Base-by-base conservation (phyloP, 1,140 invertebrate species). In the Oryzaephilus surinamensis region DNA sequence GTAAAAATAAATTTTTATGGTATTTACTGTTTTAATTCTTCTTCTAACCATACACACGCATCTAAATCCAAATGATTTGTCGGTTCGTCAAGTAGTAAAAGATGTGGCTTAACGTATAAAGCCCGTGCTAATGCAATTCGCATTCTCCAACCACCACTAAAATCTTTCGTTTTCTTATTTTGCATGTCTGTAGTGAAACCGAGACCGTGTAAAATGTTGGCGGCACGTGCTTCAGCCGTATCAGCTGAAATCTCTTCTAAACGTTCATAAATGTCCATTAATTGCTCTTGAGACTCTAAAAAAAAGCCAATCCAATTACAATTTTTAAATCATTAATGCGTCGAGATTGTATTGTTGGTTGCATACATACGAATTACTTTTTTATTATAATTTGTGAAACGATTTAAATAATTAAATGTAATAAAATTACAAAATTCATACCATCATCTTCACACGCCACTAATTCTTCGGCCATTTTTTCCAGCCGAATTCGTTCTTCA, bases 111-210 rank as follows among this genome's bases (percentile, higher is more conserved):
- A 3, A 89, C 84, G 49, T 87, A 91, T 10, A 91, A 60, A 7
- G 86, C 85, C 63, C 90, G 73, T n/a, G 97, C 97, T 16, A 99
- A 67, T n/a, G 95, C 90, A 54, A 99, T 98, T 53, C 97, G 73
- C 97, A 99, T 99, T 38, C 97, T 74, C 97, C 97, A 99, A 60
- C 97, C 96, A 72, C 83, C 93, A 35, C 90, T 95, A 60, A 97
- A 97, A 58, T 97, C 92, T 73, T 89, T 95, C 40, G 90, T 61
- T 37, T 60, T 74, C 55, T 83, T 81, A 21, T 76, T 64, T 64
- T 99, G 93, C 97, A 99, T 99, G 36, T 84, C 79, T 54, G 81
- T 79, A 19, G 82, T 84, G 60, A 99, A 99, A 20, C 97, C 97
- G 7, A 99, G 74, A 81, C 97, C 97, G 58, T 94, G 79, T 0